Evolutionary conservation across 2,113 vertebrate genomes (phyloP).

Genomic region (Narcine bancroftii): DNA sequence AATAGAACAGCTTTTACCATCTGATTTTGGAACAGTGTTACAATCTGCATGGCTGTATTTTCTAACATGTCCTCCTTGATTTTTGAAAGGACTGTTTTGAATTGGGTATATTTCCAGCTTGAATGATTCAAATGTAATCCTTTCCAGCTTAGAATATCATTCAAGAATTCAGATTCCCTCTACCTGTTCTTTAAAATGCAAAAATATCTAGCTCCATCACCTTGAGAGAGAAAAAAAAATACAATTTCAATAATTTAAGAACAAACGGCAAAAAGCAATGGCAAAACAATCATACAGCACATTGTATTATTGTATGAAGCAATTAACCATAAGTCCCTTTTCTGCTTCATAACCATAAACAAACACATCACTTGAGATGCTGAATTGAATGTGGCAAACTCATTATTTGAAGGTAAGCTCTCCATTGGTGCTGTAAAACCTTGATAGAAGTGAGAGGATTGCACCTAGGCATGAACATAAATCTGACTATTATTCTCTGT

Average conservation of each 20-base stretch:
- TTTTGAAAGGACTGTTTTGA: background rate
- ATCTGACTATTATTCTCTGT: background rate
- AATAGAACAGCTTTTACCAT: background rate
- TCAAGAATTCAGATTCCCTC: background rate
- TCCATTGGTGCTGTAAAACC: background rate
- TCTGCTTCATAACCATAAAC: background rate
- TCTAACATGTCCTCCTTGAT: background rate
- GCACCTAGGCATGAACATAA: background rate
- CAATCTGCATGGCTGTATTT: background rate
- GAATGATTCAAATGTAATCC: no score
- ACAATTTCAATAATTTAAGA: background rate
- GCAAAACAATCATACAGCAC: background rate
- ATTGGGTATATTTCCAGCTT: background rate
- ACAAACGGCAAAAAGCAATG: background rate
- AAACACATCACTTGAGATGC: background rate
- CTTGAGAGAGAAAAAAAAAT: background rate
- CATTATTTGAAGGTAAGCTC: background rate
- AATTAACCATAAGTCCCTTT: background rate
- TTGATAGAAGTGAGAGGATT: background rate
- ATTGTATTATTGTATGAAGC: background rate
- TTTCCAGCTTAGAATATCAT: background rate
- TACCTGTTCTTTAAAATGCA: background rate
- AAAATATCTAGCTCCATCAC: background rate
- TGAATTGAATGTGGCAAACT: background rate
- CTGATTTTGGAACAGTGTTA: background rate